Base-by-base conservation (phyloP, 2,797 vertebrate genomes). In the Sebastes steindachneri region DNA sequence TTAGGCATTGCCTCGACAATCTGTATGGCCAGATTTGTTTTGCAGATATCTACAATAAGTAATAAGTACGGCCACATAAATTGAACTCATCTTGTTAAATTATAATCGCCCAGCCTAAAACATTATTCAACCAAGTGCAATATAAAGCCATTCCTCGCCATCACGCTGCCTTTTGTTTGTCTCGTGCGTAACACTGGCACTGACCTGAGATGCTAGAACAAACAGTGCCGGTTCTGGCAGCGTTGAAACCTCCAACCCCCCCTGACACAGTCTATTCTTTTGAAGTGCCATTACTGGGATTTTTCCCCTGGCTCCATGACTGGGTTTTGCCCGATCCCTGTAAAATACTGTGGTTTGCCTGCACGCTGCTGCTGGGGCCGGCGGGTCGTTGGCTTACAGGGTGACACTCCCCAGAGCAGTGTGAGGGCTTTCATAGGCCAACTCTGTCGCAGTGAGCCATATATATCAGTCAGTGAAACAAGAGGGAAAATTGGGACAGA, bases 161-260 rank as follows among this genome's bases (percentile, higher is more conserved):
- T 91, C 88, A 84, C 55, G 57, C 84, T 88, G 88, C 73, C 80
- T 89, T 91, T 90, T 93, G 91, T 94, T 57, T 51, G 8, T 3
- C 48, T 51, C 48, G 19, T 93, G 79, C 79, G 87, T 93, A 92
- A 90, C 90, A 93, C 87, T 90, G 88, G 91, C 91, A 87, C 85
- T 93, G 92, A 93, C 89, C 91, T 94, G 86, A 83, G 91, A 92
- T 87, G 77, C 88, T 90, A 87, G 89, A 92, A 92, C 91, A 93
- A 95, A 94, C 90, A 93, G 79, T 68, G 75, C 80, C 83, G 83
- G 77, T 88, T 83, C 77, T 76, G 73, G 79, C 83, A 73, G 85
- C 90, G 90, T 94, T 94, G 86, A 93, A 93, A 80, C 85, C 86
- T 62, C 86, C 82, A 75, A 21, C 74, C 87, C 89, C 84, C 83